Conservation (phyloP, 2,888 invertebrate species). For the Uropetala carovei region DNA sequence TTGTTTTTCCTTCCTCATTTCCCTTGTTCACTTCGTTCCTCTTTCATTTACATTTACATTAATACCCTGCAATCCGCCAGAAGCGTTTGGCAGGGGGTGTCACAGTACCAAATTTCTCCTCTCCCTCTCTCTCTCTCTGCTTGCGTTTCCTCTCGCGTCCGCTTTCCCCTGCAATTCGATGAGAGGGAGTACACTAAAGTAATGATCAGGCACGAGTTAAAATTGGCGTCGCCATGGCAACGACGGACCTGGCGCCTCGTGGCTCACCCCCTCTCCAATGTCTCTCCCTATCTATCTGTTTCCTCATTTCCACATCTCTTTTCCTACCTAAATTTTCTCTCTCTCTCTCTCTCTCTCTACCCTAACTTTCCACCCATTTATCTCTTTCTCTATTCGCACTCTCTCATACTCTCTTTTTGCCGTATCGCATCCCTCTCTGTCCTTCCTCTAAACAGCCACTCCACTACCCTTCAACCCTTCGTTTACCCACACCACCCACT, state of each 20-base stretch:
- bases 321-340: neutral
- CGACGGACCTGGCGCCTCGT: neutral
- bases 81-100: no score
- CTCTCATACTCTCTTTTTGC: neutral
- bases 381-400: neutral
- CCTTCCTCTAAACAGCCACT: neutral
- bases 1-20: no score
- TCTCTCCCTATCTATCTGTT: neutral
- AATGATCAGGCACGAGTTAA: neutral
- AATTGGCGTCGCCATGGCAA: constrained; percentile 10
- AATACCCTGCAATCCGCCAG: no score
- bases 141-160: neutral
- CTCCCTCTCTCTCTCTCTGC: neutral
- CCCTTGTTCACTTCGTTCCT: neutral
- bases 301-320: neutral
- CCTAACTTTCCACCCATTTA: neutral
- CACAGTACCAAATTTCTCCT: no score
- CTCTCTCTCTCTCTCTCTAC: neutral
- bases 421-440: neutral
- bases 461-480: constrained; percentile 11
- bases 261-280: neutral
- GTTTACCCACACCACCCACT: neutral
- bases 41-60: no score
- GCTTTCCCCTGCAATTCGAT: neutral
- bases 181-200: neutral